phyloP scores from a whole-genome alignment of 2,797 vertebrate species.

The Kryptopterus vitreolus region DNA sequence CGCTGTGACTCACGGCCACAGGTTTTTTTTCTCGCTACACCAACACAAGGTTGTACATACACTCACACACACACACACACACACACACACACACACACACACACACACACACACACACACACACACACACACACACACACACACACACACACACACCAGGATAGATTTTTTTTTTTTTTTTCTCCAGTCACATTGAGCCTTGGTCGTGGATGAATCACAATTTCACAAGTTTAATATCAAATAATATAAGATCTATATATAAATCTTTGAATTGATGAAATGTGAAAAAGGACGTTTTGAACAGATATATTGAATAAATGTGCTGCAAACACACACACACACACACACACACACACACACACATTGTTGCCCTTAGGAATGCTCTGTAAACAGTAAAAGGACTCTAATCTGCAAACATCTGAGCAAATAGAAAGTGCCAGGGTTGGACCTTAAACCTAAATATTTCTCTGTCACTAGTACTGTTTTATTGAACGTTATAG shows the following conservation, averaged over 20 bases:
- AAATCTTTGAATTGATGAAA: too few species aligned
- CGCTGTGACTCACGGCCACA: too few species aligned
- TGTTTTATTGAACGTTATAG: neutral
- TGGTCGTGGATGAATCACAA: neutral
- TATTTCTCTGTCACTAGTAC: neutral
- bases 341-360: neutral
- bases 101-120: slow-evolving; percentile 5
- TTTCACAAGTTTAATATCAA: neutral
- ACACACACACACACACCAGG: too few species aligned
- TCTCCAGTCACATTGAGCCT: too few species aligned
- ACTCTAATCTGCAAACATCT: slow-evolving; percentile 53
- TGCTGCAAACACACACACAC: neutral
- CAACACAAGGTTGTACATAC: neutral
- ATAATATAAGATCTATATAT: neutral
- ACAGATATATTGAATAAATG: neutral
- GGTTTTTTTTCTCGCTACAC: neutral
- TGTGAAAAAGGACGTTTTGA: too few species aligned
- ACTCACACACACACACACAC: slow-evolving; percentile 14
- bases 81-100: slow-evolving; percentile 44
- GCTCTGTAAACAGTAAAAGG: slow-evolving; percentile 39
- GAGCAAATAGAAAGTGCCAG: slow-evolving; percentile 18
- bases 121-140: neutral
- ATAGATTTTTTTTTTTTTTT: too few species aligned
- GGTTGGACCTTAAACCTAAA: slow-evolving; percentile 30
- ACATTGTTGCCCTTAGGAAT: neutral